Evolutionary conservation across 37 sponge, comb jelly and placozoan species (phyloP), one percentile per base, ranked within the genome.

Genomic region (Chondrosia reniformis): DNA sequence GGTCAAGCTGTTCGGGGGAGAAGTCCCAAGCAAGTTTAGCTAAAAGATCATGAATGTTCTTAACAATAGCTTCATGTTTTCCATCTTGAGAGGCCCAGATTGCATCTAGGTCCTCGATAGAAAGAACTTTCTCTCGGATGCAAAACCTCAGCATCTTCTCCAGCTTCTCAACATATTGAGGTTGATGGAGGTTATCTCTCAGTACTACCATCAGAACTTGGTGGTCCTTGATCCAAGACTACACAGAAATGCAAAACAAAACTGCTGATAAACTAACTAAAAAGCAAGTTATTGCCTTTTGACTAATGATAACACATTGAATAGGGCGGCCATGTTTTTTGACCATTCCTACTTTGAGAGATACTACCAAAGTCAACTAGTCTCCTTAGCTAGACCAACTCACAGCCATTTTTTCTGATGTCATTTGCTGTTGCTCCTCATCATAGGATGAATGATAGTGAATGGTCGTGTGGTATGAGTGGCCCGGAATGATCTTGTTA

Each of bases 11-110:
- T 57, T 97, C 90, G 2, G 97, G 89, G 40, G 89, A 88, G 52
- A 97, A 91, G 32, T 95, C 93, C 97, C 97, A 97, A 12, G 97
- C 97, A 40, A 97, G 75, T 69, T 91, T 91, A 9, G 93, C 97
- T 57, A 93, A 63, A 49, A 97, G 55, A 79, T 97, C 97, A 77
- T 97, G 92, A 59, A 97, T 84, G 76, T 97, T 97, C 92, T 97
- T 97, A 17, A 97, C 97, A 42, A 97, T 97, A 34, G 91, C 91
- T 64, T 97, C 97, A 69, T 97, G 94, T 79, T 97, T 97, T 49
- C 95, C 95, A 57, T 91, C 95, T 80, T 94, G 97, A 24, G 86
- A 79, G 31, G 93, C 89, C 97, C 97, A 97, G 24, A 97, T 88
- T 36, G 65, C 46, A 66, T 97, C 95, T 39, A 97, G 74, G 59